phyloP scores from a whole-genome alignment of 2,888 invertebrate species.

The Desoria tigrina region DNA sequence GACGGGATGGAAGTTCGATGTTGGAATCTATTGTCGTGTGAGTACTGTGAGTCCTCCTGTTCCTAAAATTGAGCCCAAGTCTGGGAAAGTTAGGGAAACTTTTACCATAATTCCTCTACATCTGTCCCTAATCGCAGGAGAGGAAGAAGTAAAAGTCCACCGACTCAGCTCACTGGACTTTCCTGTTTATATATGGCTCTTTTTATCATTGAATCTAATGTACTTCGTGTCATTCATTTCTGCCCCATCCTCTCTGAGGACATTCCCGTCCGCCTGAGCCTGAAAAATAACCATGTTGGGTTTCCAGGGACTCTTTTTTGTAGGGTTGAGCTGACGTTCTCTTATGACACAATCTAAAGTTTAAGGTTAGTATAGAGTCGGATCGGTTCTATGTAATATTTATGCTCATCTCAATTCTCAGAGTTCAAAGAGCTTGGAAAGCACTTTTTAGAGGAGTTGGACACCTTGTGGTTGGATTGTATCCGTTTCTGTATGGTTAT shows the following conservation, averaged over 20 bases:
- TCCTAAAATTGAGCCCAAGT: constrained; percentile 12
- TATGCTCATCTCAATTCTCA: too few species aligned
- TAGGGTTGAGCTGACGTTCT: too few species aligned
- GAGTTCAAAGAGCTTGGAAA: too few species aligned
- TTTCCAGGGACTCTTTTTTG: too few species aligned
- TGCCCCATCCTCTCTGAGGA: constrained; percentile 2
- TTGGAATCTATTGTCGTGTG: not conserved
- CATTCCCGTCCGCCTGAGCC: not conserved
- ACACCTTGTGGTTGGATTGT: too few species aligned
- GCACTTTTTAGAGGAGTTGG: too few species aligned
- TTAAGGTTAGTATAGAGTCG: too few species aligned
- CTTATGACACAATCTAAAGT: too few species aligned
- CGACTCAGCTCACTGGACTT: constrained; percentile 2
- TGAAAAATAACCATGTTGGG: too few species aligned
- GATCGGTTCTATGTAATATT: too few species aligned
- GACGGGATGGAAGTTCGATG: too few species aligned
- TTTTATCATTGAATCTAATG: constrained; percentile 10
- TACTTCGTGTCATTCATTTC: constrained; percentile 8
- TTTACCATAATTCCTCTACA: constrained; percentile 50
- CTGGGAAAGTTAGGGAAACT: constrained; percentile 35
- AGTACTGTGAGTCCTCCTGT: constrained; percentile 9
- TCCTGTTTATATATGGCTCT: constrained; percentile 1
- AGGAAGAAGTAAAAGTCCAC: constrained; percentile 16
- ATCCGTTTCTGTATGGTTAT: too few species aligned
- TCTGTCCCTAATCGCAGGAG: constrained; percentile 45